phyloP scores from a whole-genome alignment of 2,113 vertebrate species.

The Peromyscus leucopus region DNA sequence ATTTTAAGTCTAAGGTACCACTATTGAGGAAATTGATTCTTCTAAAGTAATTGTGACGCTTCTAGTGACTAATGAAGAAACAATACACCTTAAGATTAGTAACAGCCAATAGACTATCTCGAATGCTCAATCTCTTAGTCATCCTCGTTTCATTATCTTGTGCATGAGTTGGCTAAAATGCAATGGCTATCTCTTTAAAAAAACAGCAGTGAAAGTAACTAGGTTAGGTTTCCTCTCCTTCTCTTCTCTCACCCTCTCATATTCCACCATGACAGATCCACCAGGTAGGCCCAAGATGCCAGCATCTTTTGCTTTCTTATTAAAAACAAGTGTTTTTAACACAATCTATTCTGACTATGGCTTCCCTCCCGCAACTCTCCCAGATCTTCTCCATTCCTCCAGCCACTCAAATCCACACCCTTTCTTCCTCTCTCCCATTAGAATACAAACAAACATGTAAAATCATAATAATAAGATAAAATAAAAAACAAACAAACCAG shows the following conservation, averaged over 20 bases:
- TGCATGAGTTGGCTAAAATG: slow-evolving; percentile 74
- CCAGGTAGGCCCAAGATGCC: not conserved
- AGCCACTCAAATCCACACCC: not conserved
- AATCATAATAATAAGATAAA: not conserved
- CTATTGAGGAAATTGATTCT: slow-evolving; percentile 72
- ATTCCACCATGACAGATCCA: not conserved
- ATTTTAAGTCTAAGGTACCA: not conserved
- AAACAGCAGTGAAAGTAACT: slow-evolving; percentile 90
- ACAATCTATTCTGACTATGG: not conserved
- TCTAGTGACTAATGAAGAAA: not conserved
- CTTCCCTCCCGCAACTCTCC: not conserved
- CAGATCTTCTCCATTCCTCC: not conserved
- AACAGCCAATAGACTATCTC: slow-evolving; percentile 58
- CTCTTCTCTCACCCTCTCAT: not conserved
- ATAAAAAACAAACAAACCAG: not conserved
- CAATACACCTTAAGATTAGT: slow-evolving; percentile 49
- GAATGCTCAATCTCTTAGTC: slow-evolving; percentile 5
- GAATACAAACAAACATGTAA: not conserved
- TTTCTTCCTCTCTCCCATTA: not conserved
- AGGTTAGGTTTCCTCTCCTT: not conserved
- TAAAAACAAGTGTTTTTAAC: not conserved
- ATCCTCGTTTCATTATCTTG: slow-evolving; percentile 30
- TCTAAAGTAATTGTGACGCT: slow-evolving; percentile 52
- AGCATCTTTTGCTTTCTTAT: not conserved
- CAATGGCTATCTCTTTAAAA: slow-evolving; percentile 34